Evolutionary conservation across 2,888 invertebrate species (phyloP).

Genomic region (Acleris holmiana): DNA sequence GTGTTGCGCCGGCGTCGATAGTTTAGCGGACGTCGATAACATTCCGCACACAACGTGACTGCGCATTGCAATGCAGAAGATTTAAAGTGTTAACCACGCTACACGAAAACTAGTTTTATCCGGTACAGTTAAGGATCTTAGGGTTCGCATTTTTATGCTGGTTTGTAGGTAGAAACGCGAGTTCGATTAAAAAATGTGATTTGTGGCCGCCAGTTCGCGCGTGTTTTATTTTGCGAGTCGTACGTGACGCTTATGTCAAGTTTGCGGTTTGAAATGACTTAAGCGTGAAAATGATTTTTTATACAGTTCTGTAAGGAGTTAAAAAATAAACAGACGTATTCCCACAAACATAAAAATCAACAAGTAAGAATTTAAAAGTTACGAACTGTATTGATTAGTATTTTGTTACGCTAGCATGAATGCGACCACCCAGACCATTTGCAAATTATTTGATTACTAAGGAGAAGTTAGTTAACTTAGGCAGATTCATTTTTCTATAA

Average conservation of each 20-base stretch:
- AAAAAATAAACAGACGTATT: background rate
- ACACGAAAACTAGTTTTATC: slow-evolving; percentile 50
- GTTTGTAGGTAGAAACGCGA: slow-evolving; percentile 65
- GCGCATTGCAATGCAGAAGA: slow-evolving; percentile 68
- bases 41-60: slow-evolving; percentile 69
- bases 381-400: no score
- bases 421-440: no score
- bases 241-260: slow-evolving; percentile 75
- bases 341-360: no score
- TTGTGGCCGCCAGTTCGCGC: slow-evolving; percentile 77
- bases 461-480: no score
- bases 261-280: slow-evolving; percentile 5
- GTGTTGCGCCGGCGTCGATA: slow-evolving; percentile 78
- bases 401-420: no score
- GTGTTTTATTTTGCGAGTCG: slow-evolving; percentile 78
- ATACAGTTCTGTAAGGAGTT: slow-evolving; percentile 8
- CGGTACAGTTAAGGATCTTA: slow-evolving; percentile 40
- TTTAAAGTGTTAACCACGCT: slow-evolving; percentile 35
- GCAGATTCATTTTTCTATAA: no score
- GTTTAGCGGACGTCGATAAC: slow-evolving; percentile 81
- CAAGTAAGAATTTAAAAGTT: no score
- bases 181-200: slow-evolving; percentile 84
- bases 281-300: slow-evolving; percentile 19
- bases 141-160: slow-evolving; percentile 42
- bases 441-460: no score